Evolutionary conservation across 2,797 vertebrate genomes (phyloP).

Genomic region (Hipposideros larvatus): DNA sequence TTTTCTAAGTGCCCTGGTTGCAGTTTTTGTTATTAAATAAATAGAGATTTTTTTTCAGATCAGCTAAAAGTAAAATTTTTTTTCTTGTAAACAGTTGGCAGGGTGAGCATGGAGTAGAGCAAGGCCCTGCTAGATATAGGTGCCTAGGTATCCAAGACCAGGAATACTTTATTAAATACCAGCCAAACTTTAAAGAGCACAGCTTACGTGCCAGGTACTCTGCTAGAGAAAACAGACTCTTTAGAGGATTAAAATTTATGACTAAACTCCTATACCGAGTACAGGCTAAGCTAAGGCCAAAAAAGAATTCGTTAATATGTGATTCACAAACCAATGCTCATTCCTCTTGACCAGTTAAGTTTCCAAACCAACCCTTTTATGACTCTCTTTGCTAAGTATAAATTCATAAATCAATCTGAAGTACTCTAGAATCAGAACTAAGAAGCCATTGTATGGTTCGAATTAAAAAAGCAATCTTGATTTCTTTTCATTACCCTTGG

Average conservation of each 20-base stretch:
- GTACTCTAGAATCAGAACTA: background rate
- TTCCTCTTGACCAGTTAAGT: background rate
- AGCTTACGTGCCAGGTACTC: background rate
- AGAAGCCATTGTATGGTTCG: background rate
- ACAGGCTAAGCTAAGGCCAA: background rate
- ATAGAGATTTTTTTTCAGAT: background rate
- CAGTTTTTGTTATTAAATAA: constrained; percentile 20
- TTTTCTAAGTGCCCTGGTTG: background rate
- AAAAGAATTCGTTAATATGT: background rate
- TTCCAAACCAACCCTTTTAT: background rate
- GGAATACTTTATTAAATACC: background rate
- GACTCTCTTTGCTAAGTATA: background rate
- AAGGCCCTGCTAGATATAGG: background rate
- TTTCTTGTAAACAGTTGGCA: background rate
- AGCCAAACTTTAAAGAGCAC: background rate
- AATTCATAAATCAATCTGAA: background rate
- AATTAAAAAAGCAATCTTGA: background rate
- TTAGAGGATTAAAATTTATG: background rate
- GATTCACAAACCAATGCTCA: background rate
- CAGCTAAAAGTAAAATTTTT: background rate
- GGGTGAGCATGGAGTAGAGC: background rate
- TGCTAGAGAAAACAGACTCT: background rate
- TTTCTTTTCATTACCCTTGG: background rate
- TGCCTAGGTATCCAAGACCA: background rate
- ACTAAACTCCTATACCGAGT: background rate